Conservation (phyloP, 2,113 vertebrate species). For the Sturnus vulgaris region DNA sequence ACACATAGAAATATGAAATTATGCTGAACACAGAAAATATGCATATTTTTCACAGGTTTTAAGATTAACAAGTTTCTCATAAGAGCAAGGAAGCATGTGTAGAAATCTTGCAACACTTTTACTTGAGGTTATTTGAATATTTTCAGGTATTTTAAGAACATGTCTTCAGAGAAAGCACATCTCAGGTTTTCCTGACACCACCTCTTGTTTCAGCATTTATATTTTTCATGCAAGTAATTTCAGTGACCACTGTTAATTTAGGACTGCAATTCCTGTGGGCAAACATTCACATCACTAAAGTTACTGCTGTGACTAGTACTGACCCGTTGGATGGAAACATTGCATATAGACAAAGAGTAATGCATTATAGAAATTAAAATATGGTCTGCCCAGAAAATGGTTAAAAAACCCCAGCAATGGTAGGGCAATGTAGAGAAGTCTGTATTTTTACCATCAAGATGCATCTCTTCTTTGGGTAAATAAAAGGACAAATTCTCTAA, state of each 20-base stretch:
- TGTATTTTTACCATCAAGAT: neutral
- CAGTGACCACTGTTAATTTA: neutral
- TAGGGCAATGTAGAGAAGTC: neutral
- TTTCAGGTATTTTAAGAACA: neutral
- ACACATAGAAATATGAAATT: neutral
- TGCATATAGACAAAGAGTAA: neutral
- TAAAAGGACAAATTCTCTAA: neutral
- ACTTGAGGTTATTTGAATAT: neutral
- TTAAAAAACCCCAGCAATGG: fast-evolving
- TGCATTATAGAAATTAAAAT: neutral
- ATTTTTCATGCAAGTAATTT: neutral
- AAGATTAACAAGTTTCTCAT: neutral
- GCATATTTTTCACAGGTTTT: neutral
- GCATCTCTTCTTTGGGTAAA: neutral
- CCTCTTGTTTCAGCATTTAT: neutral
- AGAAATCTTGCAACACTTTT: neutral
- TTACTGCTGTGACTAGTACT: neutral
- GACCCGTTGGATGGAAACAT: neutral
- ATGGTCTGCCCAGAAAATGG: neutral
- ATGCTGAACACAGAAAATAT: neutral
- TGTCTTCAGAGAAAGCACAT: neutral
- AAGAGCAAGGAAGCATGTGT: neutral
- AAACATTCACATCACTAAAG: neutral
- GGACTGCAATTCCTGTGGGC: neutral
- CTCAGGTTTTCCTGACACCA: neutral